Evolutionary conservation across 1,140 invertebrate species (phyloP), one percentile per base, ranked within the genome.

Genomic region (Dendrolimus punctatus): DNA sequence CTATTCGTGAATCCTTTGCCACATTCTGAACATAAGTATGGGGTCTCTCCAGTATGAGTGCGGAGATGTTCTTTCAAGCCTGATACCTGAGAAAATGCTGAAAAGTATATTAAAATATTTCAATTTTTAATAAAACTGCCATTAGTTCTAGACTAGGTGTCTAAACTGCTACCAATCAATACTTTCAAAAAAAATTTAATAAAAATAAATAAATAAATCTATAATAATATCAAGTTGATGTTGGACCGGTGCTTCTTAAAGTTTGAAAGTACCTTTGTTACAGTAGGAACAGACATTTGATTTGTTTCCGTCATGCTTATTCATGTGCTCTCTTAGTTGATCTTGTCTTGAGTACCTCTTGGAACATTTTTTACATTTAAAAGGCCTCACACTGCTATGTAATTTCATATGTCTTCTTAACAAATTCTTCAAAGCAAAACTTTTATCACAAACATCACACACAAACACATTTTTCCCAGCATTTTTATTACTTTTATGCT

Each of bases 11-110:
- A 92, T 4, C 89, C 87, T 64, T 91, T 91, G 0, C 91, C 91
- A 64, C 91, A 92, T 45, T 90, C 84, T 0, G 90, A 89, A 71
- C 92, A 93, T 5, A 91, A 72, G 70, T 88, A 92, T 2, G 91
- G 91, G 41, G 90, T 91, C 64, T 92, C 91, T 0, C 89, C 90
- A 5, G 90, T 91, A 65, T 92, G 91, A 4, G 88, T 91, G 23
- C 90, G 76, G 54, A 90, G 70, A 57, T 91, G 90, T 55, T 89
- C 87, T 52, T 88, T 88, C n/a, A 89, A 61, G 41, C 80, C 85
- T 51, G 82, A 87, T 38, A 85, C 65, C 55, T 88, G 87, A 2
- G 73, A 66, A 62, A 88, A 89, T 6, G 66, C 87, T 89, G 68
- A n/a, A 73, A 80, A 40, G 8, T 4, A 46, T n/a, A 48, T n/a